A percentile compares a stretch with the other conserved stretches of the same genome.
Conservation (phyloP, 2,113 vertebrate genomes). For the Orycteropus afer region DNA sequence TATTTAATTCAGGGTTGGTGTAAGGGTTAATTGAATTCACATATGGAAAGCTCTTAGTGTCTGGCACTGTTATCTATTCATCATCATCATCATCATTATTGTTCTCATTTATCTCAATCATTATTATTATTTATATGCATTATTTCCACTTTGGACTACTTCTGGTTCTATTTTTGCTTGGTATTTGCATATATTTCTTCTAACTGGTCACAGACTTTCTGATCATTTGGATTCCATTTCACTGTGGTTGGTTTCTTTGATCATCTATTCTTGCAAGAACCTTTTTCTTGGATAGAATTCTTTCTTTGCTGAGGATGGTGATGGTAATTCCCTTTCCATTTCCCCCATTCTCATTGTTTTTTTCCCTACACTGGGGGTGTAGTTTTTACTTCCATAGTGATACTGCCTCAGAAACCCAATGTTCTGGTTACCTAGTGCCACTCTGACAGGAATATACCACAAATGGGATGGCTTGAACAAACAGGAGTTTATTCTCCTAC, state of each 20-base stretch:
- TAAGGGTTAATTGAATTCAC: not conserved
- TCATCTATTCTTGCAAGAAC: not conserved
- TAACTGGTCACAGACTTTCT: not conserved
- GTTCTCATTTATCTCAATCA: not conserved
- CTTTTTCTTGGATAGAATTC: not conserved
- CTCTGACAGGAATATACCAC: no score
- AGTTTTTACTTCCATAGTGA: no score
- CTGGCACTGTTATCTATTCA: fast-evolving
- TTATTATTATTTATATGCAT: no score
- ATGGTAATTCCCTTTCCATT: not conserved
- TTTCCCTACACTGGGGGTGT: fast-evolving
- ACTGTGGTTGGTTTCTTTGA: not conserved
- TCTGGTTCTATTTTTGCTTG: not conserved
- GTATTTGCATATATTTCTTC: not conserved
- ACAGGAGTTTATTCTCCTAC: no score
- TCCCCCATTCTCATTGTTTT: not conserved
- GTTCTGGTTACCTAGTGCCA: no score
- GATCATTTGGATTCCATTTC: not conserved
- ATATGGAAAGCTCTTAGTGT: not conserved
- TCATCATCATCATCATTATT: fast-evolving
- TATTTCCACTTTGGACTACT: not conserved
- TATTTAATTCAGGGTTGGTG: fast-evolving
- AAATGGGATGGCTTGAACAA: no score
- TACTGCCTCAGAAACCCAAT: no score
- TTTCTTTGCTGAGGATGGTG: not conserved